phyloP scores from a whole-genome alignment of 2,888 invertebrate species.

The Heteropelma amictum region DNA sequence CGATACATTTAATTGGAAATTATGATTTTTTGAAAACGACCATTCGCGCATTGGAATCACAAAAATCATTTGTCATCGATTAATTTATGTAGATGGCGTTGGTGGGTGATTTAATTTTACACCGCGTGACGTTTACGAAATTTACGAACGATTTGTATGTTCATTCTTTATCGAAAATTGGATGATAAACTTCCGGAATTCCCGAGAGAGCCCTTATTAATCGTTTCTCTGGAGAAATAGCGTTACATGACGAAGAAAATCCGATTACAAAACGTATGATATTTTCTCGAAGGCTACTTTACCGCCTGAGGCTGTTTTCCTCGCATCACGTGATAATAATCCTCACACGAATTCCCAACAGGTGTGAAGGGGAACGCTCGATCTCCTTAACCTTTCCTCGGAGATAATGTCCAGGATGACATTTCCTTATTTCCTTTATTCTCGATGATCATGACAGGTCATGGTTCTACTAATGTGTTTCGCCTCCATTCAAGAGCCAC shows the following conservation, averaged over 20 bases:
- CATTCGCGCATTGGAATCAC: no score
- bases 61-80: no score
- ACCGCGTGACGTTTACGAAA: no score
- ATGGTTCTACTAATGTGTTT: slow-evolving; percentile 14
- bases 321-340: background rate
- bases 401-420: background rate
- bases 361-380: background rate
- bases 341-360: slow-evolving; percentile 6
- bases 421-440: background rate
- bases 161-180: no score
- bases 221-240: slow-evolving; percentile 12
- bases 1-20: no score
- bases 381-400: background rate
- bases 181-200: no score
- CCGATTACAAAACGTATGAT: slow-evolving; percentile 3
- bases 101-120: no score
- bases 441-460: background rate
- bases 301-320: slow-evolving; percentile 7
- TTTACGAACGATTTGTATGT: no score
- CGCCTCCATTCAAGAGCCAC: slow-evolving; percentile 1
- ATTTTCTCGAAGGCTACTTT: background rate
- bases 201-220: background rate
- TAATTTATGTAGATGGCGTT: no score
- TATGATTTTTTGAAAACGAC: no score
- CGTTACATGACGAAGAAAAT: background rate